A percentile compares a stretch with the other conserved stretches of the same genome.
phyloP scores from a whole-genome alignment of 2,797 vertebrate species.

The Myotis planiceps region DNA sequence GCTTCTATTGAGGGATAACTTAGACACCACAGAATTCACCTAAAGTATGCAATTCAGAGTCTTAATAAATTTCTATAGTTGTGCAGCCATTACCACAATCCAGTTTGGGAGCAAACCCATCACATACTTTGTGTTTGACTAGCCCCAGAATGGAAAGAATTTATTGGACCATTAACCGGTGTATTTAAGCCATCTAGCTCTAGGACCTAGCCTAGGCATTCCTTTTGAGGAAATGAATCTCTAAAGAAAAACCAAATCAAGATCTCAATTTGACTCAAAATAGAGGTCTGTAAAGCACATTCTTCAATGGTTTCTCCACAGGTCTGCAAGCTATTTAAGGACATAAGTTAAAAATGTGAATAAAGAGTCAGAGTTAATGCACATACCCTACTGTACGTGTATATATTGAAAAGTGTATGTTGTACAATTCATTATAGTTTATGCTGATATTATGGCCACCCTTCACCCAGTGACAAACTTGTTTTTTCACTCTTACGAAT shows the following conservation, averaged over 20 bases:
- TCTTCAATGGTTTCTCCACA: neutral
- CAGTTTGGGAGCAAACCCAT: neutral
- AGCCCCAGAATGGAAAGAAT: neutral
- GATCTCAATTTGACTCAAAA: constrained; percentile 7
- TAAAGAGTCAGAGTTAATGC: neutral
- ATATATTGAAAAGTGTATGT: neutral
- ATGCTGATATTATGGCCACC: neutral
- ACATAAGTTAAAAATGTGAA: neutral
- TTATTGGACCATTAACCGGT: neutral
- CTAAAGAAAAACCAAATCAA: constrained; percentile 36
- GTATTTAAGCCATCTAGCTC: constrained; percentile 24
- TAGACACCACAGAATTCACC: neutral
- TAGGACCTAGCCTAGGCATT: neutral
- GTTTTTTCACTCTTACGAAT: neutral
- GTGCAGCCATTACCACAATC: neutral
- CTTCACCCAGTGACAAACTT: neutral
- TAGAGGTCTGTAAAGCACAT: neutral
- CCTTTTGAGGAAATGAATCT: neutral
- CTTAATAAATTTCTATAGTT: neutral
- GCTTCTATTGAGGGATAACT: constrained; percentile 19
- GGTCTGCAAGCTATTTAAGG: neutral
- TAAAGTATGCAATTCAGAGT: neutral
- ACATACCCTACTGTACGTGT: neutral
- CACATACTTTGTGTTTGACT: neutral
- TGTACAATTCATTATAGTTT: neutral